These are phyloP conservation scores for Ophiodon elongatus DNA, from an alignment of 2,113 vertebrate genomes.

Conservation along the genomic window DNA sequence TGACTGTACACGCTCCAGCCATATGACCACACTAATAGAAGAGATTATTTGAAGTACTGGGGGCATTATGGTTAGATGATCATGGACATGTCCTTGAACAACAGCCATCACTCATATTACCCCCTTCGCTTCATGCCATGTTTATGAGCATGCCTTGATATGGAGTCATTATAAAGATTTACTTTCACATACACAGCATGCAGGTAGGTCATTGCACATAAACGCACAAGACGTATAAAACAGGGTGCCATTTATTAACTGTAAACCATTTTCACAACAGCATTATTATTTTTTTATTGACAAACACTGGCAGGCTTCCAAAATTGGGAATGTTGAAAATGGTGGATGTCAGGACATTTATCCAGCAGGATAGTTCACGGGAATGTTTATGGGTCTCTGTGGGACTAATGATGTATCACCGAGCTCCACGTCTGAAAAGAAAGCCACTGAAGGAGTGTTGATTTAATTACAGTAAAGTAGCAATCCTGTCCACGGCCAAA, in stretches of 20 bases:
- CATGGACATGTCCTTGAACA: slow-evolving; percentile 75
- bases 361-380: slow-evolving; percentile 38
- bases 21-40: slow-evolving; percentile 70
- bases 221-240: slow-evolving; percentile 28
- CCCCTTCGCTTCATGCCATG: slow-evolving; percentile 56
- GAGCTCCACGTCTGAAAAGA: slow-evolving; percentile 44
- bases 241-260: slow-evolving; percentile 30
- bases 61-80: slow-evolving; percentile 69
- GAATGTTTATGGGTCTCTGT: slow-evolving; percentile 43
- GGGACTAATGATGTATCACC: slow-evolving; percentile 53
- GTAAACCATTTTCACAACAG: slow-evolving; percentile 16
- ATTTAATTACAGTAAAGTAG: slow-evolving; percentile 68
- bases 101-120: slow-evolving; percentile 67
- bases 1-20: slow-evolving; percentile 58
- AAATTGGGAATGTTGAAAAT: slow-evolving; percentile 36
- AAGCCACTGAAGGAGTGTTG: slow-evolving; percentile 51
- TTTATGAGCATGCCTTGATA: slow-evolving; percentile 66
- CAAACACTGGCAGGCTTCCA: slow-evolving; percentile 7
- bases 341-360: slow-evolving; percentile 41
- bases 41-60: slow-evolving; percentile 62
- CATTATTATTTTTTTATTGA: slow-evolving; percentile 12
- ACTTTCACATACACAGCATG: slow-evolving; percentile 48
- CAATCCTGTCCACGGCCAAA: slow-evolving; percentile 42
- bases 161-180: slow-evolving; percentile 62
- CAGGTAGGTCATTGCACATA: slow-evolving; percentile 59